Base-by-base conservation (phyloP, 1,140 invertebrate genomes). In the Drosophila aff. region DNA sequence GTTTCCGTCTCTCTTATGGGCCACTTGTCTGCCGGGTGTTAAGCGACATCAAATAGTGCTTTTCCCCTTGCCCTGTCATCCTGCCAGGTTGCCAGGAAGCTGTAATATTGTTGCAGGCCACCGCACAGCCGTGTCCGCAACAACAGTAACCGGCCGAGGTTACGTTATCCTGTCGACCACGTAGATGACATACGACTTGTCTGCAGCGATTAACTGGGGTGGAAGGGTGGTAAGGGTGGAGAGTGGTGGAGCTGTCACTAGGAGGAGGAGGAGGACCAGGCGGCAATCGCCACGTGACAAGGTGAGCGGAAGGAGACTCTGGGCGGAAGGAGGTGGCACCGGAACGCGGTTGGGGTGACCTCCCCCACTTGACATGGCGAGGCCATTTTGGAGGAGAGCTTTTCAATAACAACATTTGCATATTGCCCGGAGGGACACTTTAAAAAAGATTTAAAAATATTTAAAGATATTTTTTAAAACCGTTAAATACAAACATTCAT, bases 111-210 rank as follows among this genome's bases (percentile, higher is more conserved):
- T 73, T 60, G 53, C 28, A 73, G 69, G 67, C 71, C 67, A 61
- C 46, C 66, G 40, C 57, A 43, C 41, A 38, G 57, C 13, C 44
- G 38, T 38, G 40, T 69, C 64, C 66, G 40, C 66, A 68, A 68
- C 66, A 69, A 53, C 69, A 49, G 71, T 33, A 72, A 72, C 69
- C 40, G 69, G 44, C 67, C 64, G 74, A 50, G 74, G 44, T 77
- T 64, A 50, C 36, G 66, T 40, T 76, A 62, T 76, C 66, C 50
- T 66, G 58, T 68, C 76, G 66, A 46, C 73, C 79, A 67, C 62
- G 68, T 79, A 79, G 59, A 73, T 87, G 84, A 83, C 76, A 76
- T 69, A 79, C 71, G 75, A 79, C 79, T 83, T 65, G 82, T 82
- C 76, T 84, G 76, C 31, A 57, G 52, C 83, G 80, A 89, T 86